Evolutionary conservation across 2,888 invertebrate genomes (phyloP).

Genomic region (Agrochola litura): DNA sequence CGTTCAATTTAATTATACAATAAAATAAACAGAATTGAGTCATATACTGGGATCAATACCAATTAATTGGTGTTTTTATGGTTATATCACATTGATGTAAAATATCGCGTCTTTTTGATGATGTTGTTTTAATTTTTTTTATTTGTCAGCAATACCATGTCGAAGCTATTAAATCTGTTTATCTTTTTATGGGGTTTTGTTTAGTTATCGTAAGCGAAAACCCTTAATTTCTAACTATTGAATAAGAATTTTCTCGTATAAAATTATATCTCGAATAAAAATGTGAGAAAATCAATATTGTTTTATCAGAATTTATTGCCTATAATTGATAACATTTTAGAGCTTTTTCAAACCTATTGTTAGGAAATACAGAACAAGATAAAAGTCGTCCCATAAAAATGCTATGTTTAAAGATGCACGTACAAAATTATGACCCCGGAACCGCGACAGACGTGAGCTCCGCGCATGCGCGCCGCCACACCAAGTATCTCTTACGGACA

Average conservation of each 20-base stretch:
- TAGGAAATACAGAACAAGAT: slow-evolving; percentile 14
- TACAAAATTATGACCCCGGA: slow-evolving; percentile 63
- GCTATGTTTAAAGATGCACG: slow-evolving; percentile 51
- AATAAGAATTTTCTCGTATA: background rate
- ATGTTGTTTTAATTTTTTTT: slow-evolving; percentile 19
- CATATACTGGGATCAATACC: slow-evolving; percentile 37
- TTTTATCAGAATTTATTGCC: background rate
- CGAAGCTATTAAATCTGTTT: slow-evolving; percentile 24
- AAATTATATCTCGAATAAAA: background rate
- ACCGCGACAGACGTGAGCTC: slow-evolving; percentile 61
- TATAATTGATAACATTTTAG: background rate
- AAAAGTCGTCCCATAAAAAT: slow-evolving; percentile 52
- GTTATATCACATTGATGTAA: slow-evolving; percentile 51
- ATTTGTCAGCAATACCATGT: slow-evolving; percentile 26
- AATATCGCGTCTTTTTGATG: slow-evolving; percentile 48
- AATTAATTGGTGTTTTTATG: slow-evolving; percentile 57
- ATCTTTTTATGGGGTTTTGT: slow-evolving; percentile 14
- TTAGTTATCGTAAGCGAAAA: background rate
- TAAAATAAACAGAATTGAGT: slow-evolving; percentile 55
- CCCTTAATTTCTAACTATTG: background rate
- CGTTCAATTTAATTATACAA: slow-evolving; percentile 50
- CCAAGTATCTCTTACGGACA: slow-evolving; percentile 62
- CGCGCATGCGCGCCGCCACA: slow-evolving; percentile 63
- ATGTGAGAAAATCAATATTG: background rate
- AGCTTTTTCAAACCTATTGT: slow-evolving; percentile 2